phyloP scores from a whole-genome alignment of 2,888 invertebrate genomes.

The Atrina japonica region DNA sequence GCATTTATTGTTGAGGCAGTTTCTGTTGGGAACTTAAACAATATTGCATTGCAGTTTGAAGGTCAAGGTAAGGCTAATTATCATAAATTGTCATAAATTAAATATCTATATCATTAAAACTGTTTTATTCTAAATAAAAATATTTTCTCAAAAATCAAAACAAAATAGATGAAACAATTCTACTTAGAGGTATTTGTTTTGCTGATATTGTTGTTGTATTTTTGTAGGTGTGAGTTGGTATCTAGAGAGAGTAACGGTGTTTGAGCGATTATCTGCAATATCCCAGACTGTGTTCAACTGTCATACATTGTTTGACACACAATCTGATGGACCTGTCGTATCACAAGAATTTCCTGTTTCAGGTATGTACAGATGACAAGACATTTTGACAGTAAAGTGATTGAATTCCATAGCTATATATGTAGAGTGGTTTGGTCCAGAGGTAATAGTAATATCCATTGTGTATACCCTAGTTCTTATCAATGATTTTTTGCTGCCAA shows the following conservation, averaged over 20 bases:
- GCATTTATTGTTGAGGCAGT: slow-evolving; percentile 77
- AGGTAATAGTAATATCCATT: no score
- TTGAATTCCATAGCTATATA: no score
- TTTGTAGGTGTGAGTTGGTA: slow-evolving; percentile 60
- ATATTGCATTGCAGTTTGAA: slow-evolving; percentile 72
- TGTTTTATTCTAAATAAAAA: no score
- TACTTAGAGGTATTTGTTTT: background rate
- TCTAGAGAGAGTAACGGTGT: slow-evolving; percentile 69
- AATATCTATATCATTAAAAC: no score
- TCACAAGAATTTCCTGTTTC: slow-evolving; percentile 49
- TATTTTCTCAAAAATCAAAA: no score
- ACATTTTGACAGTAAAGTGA: no score
- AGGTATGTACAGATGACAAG: slow-evolving; percentile 48
- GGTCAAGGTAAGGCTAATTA: slow-evolving; percentile 50
- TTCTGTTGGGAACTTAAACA: slow-evolving; percentile 71
- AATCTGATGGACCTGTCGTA: slow-evolving; percentile 42
- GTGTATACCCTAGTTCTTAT: no score
- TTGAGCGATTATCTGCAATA: slow-evolving; percentile 66
- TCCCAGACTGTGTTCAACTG: slow-evolving; percentile 69
- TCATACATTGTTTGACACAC: slow-evolving; percentile 60
- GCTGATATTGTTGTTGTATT: background rate
- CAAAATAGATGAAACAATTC: no score
- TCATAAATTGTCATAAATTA: no score
- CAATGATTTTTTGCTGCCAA: no score
- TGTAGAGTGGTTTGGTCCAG: no score